Evolutionary conservation across 2,888 invertebrate species (phyloP).

Genomic region (Lathronympha strigana): DNA sequence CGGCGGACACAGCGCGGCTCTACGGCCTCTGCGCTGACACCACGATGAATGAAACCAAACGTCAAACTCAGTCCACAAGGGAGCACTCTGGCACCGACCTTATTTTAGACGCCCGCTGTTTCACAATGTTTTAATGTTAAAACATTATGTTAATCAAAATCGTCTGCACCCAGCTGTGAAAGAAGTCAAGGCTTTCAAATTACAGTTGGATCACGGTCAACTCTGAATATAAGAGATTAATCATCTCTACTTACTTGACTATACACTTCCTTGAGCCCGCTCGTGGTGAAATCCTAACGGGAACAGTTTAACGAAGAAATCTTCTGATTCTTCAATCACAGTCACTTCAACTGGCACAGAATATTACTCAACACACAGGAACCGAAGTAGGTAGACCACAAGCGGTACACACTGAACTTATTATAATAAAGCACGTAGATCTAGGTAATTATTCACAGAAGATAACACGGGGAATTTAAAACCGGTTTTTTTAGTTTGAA

Average conservation of each 20-base stretch:
- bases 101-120: conserved; percentile 29
- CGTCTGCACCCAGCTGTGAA: conserved; percentile 36
- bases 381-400: conserved; percentile 69
- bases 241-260: conserved; percentile 73
- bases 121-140: conserved; percentile 28
- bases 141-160: conserved; percentile 30
- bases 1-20: conserved; percentile 35
- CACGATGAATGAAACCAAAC: conserved; percentile 32
- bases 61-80: conserved; percentile 21
- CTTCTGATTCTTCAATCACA: conserved; percentile 79
- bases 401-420: conserved; percentile 58
- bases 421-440: conserved; percentile 54
- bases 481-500: conserved; percentile 68
- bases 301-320: conserved; percentile 80
- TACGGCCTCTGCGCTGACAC: conserved; percentile 8
- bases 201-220: conserved; percentile 36
- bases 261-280: conserved; percentile 83
- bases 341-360: conserved; percentile 80
- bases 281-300: conserved; percentile 83
- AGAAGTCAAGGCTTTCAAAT: conserved; percentile 41
- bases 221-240: conserved; percentile 12
- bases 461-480: conserved; percentile 60
- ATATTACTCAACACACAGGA: conserved; percentile 80
- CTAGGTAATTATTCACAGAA: conserved; percentile 54
- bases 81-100: conserved; percentile 12